Percentiles rank a stretch among this genome's conserved stretches.
phyloP scores from a whole-genome alignment of 1,140 invertebrate genomes.

The Colletes gigas region DNA sequence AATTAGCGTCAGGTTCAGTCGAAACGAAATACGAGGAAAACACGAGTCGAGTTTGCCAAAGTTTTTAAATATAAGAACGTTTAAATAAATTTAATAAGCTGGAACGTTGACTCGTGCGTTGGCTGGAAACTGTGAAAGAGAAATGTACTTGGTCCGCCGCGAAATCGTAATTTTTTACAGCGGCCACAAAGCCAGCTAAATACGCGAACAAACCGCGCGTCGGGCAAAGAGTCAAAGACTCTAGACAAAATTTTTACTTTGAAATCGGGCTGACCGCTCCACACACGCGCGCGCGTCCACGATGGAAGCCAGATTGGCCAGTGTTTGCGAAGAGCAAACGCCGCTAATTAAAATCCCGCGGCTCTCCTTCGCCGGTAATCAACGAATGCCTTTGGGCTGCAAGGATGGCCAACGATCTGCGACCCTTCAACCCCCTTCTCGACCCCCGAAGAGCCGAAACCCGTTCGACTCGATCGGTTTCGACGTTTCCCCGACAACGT shows the following conservation, averaged over 20 bases:
- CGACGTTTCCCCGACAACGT: background rate
- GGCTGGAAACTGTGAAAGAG: too few species aligned
- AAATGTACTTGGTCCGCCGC: background rate
- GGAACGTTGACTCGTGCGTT: too few species aligned
- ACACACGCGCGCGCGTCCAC: background rate
- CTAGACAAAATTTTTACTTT: conserved; percentile 48
- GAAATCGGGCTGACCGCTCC: conserved; percentile 10
- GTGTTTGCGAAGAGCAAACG: conserved; percentile 79
- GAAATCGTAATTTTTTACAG: background rate
- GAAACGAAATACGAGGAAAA: too few species aligned
- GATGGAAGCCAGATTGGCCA: conserved; percentile 63
- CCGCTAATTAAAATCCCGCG: conserved; percentile 80
- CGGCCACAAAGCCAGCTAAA: background rate
- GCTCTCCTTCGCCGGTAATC: conserved; percentile 75
- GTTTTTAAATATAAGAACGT: too few species aligned
- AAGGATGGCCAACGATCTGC: conserved; percentile 74
- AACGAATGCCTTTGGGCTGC: conserved; percentile 76
- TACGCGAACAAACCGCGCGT: conserved; percentile 9
- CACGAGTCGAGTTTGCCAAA: too few species aligned
- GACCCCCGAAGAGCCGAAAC: conserved; percentile 27
- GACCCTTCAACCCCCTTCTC: conserved; percentile 58
- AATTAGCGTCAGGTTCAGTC: too few species aligned
- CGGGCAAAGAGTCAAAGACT: conserved; percentile 29
- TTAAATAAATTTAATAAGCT: too few species aligned
- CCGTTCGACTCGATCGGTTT: conserved; percentile 22